These are phyloP conservation scores for Athripsodes cinereus DNA, from an alignment of 2,888 invertebrate genomes.

Conservation along the genomic window DNA sequence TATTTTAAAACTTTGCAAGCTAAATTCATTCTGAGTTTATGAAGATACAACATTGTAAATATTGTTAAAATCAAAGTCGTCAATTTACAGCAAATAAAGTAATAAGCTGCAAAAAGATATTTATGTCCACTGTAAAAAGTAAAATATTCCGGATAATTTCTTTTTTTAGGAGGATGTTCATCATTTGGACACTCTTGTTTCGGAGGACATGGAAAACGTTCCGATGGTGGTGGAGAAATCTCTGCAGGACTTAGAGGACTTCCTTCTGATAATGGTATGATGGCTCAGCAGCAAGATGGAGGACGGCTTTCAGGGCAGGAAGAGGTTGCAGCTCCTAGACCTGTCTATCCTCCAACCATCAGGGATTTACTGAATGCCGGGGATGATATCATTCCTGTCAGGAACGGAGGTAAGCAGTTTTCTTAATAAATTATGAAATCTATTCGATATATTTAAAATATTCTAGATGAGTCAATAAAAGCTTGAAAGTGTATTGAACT, in stretches of 20 bases:
- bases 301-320: conserved; percentile 24
- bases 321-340: conserved; percentile 33
- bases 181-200: conserved; percentile 70
- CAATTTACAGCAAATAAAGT: no score
- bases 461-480: no score
- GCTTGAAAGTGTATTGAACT: no score
- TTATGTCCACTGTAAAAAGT: no score
- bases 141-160: no score
- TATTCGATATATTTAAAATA: no score
- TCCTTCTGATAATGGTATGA: conserved; percentile 36
- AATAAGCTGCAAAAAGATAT: no score
- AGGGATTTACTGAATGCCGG: conserved; percentile 34
- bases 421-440: conserved; percentile 3
- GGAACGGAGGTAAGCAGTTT: conserved; percentile 40
- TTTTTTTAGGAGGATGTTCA: conserved; percentile 59
- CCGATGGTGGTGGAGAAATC: conserved; percentile 32
- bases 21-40: no score
- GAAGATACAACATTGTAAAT: no score
- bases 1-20: no score
- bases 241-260: conserved; percentile 36
- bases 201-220: conserved; percentile 68
- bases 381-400: conserved; percentile 45
- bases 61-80: no score
- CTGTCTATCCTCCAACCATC: conserved; percentile 41
- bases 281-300: not conserved